A percentile compares a stretch with the other conserved stretches of the same genome.
Conservation (phyloP, 2,888 invertebrate species). For the Litoditis marina region DNA sequence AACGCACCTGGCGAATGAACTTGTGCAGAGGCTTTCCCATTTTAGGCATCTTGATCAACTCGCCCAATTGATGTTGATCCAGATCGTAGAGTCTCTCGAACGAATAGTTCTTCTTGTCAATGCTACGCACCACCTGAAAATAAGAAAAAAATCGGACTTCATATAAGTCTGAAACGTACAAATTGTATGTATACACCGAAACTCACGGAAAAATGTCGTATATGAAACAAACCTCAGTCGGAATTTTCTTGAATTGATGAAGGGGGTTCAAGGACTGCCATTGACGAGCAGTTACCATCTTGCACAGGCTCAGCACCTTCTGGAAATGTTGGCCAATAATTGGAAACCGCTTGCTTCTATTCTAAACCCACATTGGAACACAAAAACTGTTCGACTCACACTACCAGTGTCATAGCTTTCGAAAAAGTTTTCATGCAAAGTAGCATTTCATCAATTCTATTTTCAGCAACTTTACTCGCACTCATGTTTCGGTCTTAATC, state of each 20-base stretch:
- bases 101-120: constrained; percentile 83
- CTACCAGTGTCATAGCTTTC: too few relatives aligned
- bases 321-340: constrained; percentile 62
- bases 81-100: constrained; percentile 80
- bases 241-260: constrained; percentile 86
- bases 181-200: constrained; percentile 65
- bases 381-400: too few relatives aligned
- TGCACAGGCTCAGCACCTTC: constrained; percentile 88
- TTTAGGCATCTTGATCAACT: constrained; percentile 84
- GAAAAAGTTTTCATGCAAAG: too few relatives aligned
- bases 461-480: too few relatives aligned
- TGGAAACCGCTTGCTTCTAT: too few relatives aligned
- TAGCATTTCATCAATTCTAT: too few relatives aligned
- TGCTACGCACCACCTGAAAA: constrained; percentile 89
- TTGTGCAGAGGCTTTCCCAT: constrained; percentile 91
- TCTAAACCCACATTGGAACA: too few relatives aligned
- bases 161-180: too few relatives aligned
- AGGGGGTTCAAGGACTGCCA: constrained; percentile 99
- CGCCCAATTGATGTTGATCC: constrained; percentile 91
- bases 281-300: constrained; percentile 89
- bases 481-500: too few relatives aligned
- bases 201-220: too few relatives aligned
- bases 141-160: too few relatives aligned
- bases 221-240: too few relatives aligned
- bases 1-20: constrained; percentile 72